Conservation (phyloP, 2,888 invertebrate species). For the Busseola fusca region DNA sequence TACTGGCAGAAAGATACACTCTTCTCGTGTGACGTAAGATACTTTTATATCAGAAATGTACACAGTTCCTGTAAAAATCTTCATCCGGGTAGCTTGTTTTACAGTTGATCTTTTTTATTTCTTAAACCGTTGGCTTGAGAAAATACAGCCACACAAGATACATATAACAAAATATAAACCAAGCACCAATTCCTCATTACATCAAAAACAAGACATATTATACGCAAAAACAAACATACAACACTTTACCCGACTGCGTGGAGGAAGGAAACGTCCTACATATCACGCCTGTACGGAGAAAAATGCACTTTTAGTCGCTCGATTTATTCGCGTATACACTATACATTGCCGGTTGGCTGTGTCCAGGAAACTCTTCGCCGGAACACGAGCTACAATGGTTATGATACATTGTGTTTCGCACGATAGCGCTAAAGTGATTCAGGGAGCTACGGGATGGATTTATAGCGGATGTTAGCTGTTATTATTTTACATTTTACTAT, state of each 20-base stretch:
- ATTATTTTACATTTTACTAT: conserved; percentile 47
- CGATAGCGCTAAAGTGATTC: conserved; percentile 84
- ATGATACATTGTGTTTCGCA: conserved; percentile 81
- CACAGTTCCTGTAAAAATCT: not conserved
- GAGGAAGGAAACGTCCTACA: conserved; percentile 69
- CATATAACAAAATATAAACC: not conserved
- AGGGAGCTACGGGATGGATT: conserved; percentile 59
- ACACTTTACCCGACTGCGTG: conserved; percentile 60
- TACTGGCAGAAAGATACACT: not conserved
- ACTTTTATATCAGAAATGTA: not conserved
- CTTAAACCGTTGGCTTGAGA: not conserved
- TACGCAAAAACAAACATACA: conserved; percentile 50
- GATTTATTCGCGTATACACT: conserved; percentile 65
- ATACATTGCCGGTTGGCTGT: conserved; percentile 69
- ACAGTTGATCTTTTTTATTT: not conserved
- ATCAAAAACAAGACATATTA: conserved; percentile 46
- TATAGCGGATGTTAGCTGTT: conserved; percentile 52
- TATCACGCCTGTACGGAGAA: conserved; percentile 64
- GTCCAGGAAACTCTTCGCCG: conserved; percentile 67
- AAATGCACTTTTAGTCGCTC: conserved; percentile 68
- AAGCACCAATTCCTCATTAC: conserved; percentile 30
- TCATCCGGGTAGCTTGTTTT: not conserved
- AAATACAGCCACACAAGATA: not conserved
- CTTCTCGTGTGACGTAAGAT: not conserved
- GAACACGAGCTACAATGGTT: conserved; percentile 78